A percentile compares a stretch with the other conserved stretches of the same genome.
Evolutionary conservation across 2,797 vertebrate species (phyloP).

Genomic region (Chiroxiphia lanceolata): DNA sequence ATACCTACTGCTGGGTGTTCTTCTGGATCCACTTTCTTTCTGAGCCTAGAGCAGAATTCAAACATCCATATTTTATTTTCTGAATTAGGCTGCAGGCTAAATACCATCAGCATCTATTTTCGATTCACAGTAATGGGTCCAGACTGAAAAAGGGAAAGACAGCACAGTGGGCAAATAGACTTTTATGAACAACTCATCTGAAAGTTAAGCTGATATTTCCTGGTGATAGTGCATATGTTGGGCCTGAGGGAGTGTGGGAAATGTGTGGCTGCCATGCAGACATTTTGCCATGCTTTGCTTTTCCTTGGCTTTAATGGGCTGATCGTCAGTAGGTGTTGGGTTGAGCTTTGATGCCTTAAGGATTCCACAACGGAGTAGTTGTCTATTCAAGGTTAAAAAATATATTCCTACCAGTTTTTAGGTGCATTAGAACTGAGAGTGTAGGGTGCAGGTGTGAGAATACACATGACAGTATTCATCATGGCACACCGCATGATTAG

Average conservation of each 20-base stretch:
- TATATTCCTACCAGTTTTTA: not conserved
- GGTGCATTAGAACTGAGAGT: not conserved
- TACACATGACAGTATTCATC: not conserved
- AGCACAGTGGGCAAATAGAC: not conserved
- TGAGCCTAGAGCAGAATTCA: not conserved
- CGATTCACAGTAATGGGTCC: not conserved
- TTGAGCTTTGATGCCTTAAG: not conserved
- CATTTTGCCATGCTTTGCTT: not conserved
- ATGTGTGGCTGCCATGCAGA: not conserved
- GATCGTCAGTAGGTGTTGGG: not conserved
- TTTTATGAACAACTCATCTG: not conserved
- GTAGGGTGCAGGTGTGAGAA: not conserved
- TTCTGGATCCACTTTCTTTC: not conserved
- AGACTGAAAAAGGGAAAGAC: not conserved
- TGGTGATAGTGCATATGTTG: not conserved
- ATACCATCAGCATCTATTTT: not conserved
- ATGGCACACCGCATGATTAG: too few relatives aligned
- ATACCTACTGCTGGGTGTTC: not conserved
- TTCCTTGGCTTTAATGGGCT: not conserved
- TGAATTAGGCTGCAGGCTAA: not conserved
- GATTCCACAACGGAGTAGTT: not conserved
- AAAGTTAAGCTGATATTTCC: not conserved
- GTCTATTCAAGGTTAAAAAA: not conserved
- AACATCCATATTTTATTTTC: not conserved
- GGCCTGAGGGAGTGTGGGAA: too few relatives aligned